Conservation (phyloP, 2,888 invertebrate genomes). For the Caenorhabditis imperialis region DNA sequence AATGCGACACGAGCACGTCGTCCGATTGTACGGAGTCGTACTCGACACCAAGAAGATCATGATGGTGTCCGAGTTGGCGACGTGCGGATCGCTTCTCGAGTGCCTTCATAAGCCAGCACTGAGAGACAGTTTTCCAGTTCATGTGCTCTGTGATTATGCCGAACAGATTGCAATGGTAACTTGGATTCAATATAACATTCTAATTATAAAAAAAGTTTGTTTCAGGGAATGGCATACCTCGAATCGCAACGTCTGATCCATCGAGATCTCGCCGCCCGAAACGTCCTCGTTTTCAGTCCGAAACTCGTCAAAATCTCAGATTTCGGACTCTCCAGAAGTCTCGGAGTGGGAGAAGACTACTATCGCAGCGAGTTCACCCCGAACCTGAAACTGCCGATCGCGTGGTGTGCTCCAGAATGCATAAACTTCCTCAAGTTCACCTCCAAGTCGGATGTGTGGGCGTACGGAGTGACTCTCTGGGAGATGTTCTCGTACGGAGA, state of each 20-base stretch:
- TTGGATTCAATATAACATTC: not conserved
- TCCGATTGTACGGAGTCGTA: constrained; percentile 96
- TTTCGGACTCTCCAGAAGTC: constrained; percentile 93
- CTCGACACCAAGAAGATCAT: constrained; percentile 90
- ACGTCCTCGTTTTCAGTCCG: constrained; percentile 92
- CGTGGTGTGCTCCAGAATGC: constrained; percentile 98
- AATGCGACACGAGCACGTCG: constrained; percentile 96
- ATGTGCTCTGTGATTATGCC: constrained; percentile 93
- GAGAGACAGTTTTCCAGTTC: constrained; percentile 91
- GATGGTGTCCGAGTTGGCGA: constrained; percentile 91
- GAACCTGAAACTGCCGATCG: constrained; percentile 95
- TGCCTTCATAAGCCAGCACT: constrained; percentile 94
- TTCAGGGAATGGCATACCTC: constrained; percentile 92
- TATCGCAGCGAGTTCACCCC: constrained; percentile 98
- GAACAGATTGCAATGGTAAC: constrained; percentile 60
- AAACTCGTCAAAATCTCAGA: constrained; percentile 92
- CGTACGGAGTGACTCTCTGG: constrained; percentile 97
- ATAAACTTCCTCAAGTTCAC: constrained; percentile 96
- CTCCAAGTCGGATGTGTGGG: constrained; percentile 97
- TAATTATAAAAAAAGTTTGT: too few relatives aligned
- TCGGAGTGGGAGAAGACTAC: constrained; percentile 98
- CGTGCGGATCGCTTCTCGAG: constrained; percentile 92
- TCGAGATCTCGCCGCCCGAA: constrained; percentile 95
- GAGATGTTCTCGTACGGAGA: constrained; percentile 99
- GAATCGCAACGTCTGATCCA: constrained; percentile 96